These are phyloP conservation scores for Mormyrops boulengeri DNA, from an alignment of 2,797 vertebrate genomes.

Conservation along the genomic window DNA sequence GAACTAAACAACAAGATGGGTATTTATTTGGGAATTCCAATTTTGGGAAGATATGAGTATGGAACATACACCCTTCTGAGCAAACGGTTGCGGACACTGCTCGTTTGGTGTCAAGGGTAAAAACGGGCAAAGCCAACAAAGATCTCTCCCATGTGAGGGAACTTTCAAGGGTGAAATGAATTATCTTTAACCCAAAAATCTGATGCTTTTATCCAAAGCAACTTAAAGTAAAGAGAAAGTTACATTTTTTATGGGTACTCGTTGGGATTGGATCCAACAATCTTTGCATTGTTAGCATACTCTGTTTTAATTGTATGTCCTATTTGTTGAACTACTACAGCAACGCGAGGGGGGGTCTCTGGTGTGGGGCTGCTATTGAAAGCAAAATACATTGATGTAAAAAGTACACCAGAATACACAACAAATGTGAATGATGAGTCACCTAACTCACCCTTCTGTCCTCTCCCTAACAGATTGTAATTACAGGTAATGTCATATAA, in stretches of 20 bases:
- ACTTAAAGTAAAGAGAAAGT: background rate
- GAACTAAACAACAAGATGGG: background rate
- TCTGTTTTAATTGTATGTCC: background rate
- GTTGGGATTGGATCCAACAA: background rate
- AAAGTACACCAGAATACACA: background rate
- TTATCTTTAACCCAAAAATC: background rate
- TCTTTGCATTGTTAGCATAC: background rate
- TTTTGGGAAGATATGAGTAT: background rate
- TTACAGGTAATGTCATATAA: background rate
- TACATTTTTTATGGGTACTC: background rate
- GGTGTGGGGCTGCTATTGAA: background rate
- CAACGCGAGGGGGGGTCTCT: background rate
- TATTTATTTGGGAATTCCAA: background rate
- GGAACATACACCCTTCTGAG: background rate
- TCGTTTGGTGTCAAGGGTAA: background rate
- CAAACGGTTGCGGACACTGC: background rate
- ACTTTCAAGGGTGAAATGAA: background rate
- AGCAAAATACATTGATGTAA: background rate
- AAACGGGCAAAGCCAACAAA: background rate
- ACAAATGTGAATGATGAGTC: background rate
- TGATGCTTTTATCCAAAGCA: background rate
- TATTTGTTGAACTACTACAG: background rate
- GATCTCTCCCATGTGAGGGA: background rate
- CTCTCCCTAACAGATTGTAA: background rate
- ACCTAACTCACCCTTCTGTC: background rate